These are phyloP conservation scores for Cepaea nemoralis DNA, from an alignment of 1,140 invertebrate species.

Conservation along the genomic window DNA sequence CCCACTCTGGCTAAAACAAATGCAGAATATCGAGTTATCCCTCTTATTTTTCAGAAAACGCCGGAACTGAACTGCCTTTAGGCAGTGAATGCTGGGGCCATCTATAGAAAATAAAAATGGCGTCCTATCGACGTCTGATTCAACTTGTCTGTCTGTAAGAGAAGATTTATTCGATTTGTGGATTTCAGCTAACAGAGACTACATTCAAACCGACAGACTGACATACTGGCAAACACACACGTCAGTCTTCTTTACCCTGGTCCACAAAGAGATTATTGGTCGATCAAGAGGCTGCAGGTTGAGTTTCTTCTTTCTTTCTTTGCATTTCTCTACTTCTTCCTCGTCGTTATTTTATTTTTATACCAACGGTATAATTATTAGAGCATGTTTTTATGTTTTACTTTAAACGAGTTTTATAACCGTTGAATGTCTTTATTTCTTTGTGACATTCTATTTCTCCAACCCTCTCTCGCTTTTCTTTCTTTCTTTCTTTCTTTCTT, in stretches of 20 bases:
- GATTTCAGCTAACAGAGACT: conserved; percentile 7
- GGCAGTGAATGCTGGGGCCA: conserved; percentile 19
- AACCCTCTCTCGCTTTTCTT: neutral
- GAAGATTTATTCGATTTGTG: conserved; percentile 20
- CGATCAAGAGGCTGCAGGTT: neutral
- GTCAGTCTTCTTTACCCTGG: neutral
- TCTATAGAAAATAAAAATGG: conserved; percentile 18
- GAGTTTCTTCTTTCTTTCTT: neutral
- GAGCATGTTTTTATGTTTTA: too few species aligned
- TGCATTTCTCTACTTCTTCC: neutral
- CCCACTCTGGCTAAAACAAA: conserved; percentile 12
- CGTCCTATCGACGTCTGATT: conserved; percentile 19
- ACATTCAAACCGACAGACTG: neutral
- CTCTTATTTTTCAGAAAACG: conserved; percentile 4
- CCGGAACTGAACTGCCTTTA: conserved; percentile 15
- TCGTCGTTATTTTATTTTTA: too few species aligned
- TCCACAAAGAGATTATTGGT: neutral
- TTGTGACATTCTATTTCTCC: neutral
- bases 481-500: neutral
- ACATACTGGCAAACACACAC: neutral
- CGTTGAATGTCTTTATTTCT: too few species aligned
- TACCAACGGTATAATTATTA: too few species aligned
- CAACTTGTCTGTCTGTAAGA: neutral
- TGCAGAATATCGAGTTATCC: conserved; percentile 18
- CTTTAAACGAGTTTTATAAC: too few species aligned